Percentiles rank a stretch among this genome's conserved stretches.
Evolutionary conservation across 1,140 invertebrate genomes (phyloP).

Genomic region (Lanistes nyassanus): DNA sequence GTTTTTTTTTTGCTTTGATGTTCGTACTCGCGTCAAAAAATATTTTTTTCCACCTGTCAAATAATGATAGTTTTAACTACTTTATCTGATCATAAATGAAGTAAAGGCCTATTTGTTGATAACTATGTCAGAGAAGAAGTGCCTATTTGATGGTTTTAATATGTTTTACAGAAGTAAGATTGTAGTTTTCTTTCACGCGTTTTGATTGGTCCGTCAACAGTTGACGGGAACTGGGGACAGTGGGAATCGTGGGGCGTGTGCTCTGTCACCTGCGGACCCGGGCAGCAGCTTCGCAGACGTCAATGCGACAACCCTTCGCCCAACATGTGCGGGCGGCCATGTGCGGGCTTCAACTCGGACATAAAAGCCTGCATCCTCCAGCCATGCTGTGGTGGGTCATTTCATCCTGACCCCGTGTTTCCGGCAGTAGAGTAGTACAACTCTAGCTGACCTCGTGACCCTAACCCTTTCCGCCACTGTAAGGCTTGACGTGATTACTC

Average conservation of each 20-base stretch:
- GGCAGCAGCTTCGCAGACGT: slow-evolving; percentile 42
- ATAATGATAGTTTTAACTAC: neutral
- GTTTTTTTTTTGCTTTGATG: neutral
- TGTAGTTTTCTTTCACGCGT: neutral
- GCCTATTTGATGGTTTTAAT: neutral
- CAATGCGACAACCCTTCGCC: slow-evolving; percentile 55
- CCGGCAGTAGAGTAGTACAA: too few relatives aligned
- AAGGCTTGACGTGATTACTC: too few relatives aligned
- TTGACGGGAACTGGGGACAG: slow-evolving; percentile 56
- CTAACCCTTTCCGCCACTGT: too few relatives aligned
- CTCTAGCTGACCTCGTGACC: too few relatives aligned
- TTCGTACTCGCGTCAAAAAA: neutral
- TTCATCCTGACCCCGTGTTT: too few relatives aligned
- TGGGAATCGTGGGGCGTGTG: slow-evolving; percentile 54
- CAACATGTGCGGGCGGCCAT: neutral
- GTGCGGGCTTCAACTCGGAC: neutral
- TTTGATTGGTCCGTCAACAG: slow-evolving; percentile 34
- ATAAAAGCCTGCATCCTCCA: neutral
- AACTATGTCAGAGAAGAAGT: neutral
- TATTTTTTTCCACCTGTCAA: neutral
- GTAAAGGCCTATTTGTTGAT: neutral
- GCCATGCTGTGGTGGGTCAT: too few relatives aligned
- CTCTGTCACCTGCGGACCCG: slow-evolving; percentile 52
- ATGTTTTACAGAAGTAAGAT: neutral
- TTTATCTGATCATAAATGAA: neutral